phyloP scores from a whole-genome alignment of 2,888 invertebrate species.

The Acanthosepion pharaonis region DNA sequence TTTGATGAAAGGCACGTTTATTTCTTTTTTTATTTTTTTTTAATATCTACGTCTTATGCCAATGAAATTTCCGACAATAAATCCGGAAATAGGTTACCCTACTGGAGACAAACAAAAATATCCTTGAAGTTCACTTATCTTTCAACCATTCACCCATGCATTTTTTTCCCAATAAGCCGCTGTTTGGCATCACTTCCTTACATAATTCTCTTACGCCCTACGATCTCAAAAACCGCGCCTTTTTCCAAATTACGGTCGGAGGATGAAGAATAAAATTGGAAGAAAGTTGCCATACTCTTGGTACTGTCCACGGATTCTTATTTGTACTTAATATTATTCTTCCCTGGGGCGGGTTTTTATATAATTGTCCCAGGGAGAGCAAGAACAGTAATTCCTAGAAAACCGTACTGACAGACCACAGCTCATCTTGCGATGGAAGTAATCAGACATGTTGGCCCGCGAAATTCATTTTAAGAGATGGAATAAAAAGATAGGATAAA shows the following conservation, averaged over 20 bases:
- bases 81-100: not conserved
- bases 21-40: not conserved
- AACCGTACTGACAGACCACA: conserved; percentile 10
- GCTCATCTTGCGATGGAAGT: conserved; percentile 6
- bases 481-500: not conserved
- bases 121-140: not conserved
- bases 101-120: not conserved
- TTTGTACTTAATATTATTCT: conserved; percentile 33
- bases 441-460: not conserved
- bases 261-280: not conserved
- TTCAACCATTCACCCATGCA: not conserved
- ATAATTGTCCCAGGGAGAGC: not conserved
- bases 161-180: not conserved
- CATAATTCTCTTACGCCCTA: not conserved
- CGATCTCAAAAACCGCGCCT: not conserved
- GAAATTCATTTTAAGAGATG: not conserved
- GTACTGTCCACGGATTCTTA: not conserved
- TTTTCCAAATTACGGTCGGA: not conserved
- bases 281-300: not conserved
- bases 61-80: not conserved
- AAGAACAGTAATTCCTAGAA: not conserved
- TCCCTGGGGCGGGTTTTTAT: conserved; percentile 6
- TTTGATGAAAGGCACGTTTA: not conserved
- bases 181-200: not conserved
- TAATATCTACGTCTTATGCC: not conserved